phyloP scores from a whole-genome alignment of 2,888 invertebrate genomes.

The Dione juno region DNA sequence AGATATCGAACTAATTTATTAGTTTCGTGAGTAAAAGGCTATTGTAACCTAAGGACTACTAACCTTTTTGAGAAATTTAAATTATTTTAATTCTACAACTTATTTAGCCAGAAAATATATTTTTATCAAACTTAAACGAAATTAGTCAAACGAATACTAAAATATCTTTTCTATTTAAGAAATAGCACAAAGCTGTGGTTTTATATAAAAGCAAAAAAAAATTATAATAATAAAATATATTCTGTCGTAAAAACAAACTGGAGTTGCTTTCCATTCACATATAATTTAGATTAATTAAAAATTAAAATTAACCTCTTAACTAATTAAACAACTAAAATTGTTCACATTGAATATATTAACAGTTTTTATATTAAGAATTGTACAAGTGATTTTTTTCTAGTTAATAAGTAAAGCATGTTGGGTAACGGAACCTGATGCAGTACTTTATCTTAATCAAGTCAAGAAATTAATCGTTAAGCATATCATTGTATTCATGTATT shows the following conservation, averaged over 20 bases:
- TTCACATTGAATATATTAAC: constrained; percentile 26
- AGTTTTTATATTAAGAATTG: constrained; percentile 15
- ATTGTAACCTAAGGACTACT: not conserved
- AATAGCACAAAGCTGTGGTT: not conserved
- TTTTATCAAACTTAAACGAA: not conserved
- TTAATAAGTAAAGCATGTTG: constrained; percentile 14
- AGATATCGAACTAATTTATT: not conserved
- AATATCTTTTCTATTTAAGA: not conserved
- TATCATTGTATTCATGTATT: not conserved
- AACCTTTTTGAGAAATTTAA: not conserved
- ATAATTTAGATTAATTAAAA: constrained; percentile 24
- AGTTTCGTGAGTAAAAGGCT: not conserved
- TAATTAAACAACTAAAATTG: constrained; percentile 22
- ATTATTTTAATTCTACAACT: not conserved
- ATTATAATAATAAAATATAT: constrained; percentile 19
- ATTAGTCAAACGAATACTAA: not conserved
- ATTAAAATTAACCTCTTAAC: constrained; percentile 24
- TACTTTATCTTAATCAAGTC: constrained; percentile 5
- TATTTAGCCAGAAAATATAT: not conserved
- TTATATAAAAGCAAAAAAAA: not conserved
- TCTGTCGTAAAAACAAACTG: constrained; percentile 18
- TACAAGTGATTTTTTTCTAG: constrained; percentile 20
- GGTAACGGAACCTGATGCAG: constrained; percentile 1
- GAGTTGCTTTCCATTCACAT: constrained; percentile 26
- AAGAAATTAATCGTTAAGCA: not conserved